These are phyloP conservation scores for Hirtodrosophila alboralis DNA, from an alignment of 2,888 invertebrate genomes.

Conservation along the genomic window DNA sequence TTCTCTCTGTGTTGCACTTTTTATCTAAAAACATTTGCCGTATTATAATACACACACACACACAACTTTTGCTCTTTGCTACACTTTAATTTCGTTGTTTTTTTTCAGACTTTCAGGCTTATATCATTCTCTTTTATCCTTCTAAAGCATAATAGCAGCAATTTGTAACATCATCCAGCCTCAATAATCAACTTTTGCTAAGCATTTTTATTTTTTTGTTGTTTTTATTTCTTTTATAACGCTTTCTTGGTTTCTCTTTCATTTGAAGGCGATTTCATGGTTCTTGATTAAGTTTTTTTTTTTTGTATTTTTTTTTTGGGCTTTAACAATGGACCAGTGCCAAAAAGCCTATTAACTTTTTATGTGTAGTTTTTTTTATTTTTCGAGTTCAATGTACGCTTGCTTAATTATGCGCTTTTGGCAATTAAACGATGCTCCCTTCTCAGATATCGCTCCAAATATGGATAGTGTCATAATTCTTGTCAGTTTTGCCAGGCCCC, in stretches of 20 bases:
- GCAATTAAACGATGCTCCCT: constrained; percentile 67
- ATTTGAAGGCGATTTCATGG: constrained; percentile 67
- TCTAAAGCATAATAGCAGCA: constrained; percentile 56
- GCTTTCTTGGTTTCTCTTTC: constrained; percentile 54
- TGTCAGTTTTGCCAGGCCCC: constrained; percentile 75
- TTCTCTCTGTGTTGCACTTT: constrained; percentile 26
- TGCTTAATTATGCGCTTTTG: constrained; percentile 72
- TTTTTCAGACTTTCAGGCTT: no score
- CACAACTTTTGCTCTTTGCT: constrained; percentile 3
- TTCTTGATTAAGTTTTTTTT: constrained; percentile 60
- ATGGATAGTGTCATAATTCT: constrained; percentile 76
- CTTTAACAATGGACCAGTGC: constrained; percentile 42
- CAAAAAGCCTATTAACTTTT: constrained; percentile 66
- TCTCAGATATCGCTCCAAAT: constrained; percentile 56
- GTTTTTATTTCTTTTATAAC: constrained; percentile 20
- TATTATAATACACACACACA: constrained; percentile 26
- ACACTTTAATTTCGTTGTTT: constrained; percentile 31
- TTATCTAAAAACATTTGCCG: constrained; percentile 17
- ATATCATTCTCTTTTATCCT: constrained; percentile 3
- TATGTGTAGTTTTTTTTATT: constrained; percentile 11
- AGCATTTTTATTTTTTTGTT: constrained; percentile 68
- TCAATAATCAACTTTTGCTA: constrained; percentile 62
- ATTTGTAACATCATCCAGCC: constrained; percentile 72
- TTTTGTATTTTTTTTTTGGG: constrained; percentile 19
- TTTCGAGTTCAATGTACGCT: constrained; percentile 63